These are phyloP conservation scores for Gymnocypris eckloni DNA, from an alignment of 2,797 vertebrate genomes.

Conservation along the genomic window DNA sequence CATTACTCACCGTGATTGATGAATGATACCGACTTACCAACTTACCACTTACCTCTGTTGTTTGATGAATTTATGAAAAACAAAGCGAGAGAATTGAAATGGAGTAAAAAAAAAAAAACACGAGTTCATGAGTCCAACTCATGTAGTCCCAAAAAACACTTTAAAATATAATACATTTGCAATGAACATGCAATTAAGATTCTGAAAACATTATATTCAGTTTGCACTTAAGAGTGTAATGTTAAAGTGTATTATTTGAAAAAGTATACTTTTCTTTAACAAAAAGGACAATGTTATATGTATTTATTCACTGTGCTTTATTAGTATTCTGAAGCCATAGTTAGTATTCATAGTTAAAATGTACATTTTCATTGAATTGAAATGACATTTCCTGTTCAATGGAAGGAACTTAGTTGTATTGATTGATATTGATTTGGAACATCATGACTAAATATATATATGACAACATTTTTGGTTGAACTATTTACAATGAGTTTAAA, in stretches of 20 bases:
- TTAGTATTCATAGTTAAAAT: not conserved
- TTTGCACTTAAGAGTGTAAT: not conserved
- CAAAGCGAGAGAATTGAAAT: too few species aligned
- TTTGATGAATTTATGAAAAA: too few species aligned
- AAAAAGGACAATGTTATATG: not conserved
- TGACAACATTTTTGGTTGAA: not conserved
- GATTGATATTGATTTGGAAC: not conserved
- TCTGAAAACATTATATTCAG: not conserved
- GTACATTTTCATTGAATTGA: not conserved
- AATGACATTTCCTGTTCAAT: not conserved
- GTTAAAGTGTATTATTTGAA: not conserved
- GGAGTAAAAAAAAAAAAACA: too few species aligned
- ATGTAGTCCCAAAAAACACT: not conserved
- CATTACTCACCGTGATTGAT: too few species aligned
- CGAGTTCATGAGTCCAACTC: not conserved
- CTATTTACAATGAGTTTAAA: not conserved
- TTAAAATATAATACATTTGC: not conserved
- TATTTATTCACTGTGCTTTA: not conserved
- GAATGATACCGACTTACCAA: too few species aligned
- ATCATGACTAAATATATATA: not conserved
- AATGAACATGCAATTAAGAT: not conserved
- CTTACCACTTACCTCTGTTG: too few species aligned
- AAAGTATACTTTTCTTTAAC: not conserved
- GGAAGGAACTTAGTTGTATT: not conserved
- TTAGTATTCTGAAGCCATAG: not conserved